Percentiles rank a stretch among this genome's conserved stretches.
phyloP scores from a whole-genome alignment of 1,140 invertebrate genomes.

The Bilobella aurantiaca region DNA sequence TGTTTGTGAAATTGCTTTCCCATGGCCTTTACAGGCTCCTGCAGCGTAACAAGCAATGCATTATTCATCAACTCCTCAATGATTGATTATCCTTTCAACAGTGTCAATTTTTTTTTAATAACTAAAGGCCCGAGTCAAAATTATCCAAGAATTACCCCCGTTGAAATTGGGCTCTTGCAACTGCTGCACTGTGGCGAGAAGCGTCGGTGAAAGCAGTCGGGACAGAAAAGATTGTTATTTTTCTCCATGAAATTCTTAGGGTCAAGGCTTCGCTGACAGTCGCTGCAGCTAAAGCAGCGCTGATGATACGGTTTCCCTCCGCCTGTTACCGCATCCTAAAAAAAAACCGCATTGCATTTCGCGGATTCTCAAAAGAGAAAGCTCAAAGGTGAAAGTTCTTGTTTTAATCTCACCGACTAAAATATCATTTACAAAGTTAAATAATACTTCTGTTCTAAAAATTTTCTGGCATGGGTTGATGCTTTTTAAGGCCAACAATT shows the following conservation, averaged over 20 bases:
- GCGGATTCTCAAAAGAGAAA: not conserved
- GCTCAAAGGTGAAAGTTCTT: too few species aligned
- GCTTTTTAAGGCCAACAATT: too few species aligned
- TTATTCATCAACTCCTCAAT: conserved; percentile 7
- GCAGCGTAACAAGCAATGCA: not conserved
- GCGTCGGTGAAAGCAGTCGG: conserved; percentile 54
- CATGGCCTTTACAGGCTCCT: not conserved
- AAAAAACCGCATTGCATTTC: too few species aligned
- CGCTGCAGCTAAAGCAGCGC: conserved; percentile 52
- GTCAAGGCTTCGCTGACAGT: conserved; percentile 52
- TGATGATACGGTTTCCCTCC: conserved; percentile 25
- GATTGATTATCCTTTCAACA: too few species aligned
- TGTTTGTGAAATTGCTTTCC: conserved; percentile 36
- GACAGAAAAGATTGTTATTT: conserved; percentile 53
- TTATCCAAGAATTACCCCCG: conserved; percentile 39
- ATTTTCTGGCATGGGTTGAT: too few species aligned
- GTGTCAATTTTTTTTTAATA: too few species aligned
- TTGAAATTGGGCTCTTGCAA: conserved; percentile 54
- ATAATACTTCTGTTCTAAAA: too few species aligned
- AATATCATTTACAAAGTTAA: too few species aligned
- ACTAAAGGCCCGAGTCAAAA: too few species aligned
- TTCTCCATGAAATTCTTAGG: conserved; percentile 56
- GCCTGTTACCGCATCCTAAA: not conserved
- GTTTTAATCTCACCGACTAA: too few species aligned
- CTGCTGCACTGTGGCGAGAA: conserved; percentile 55